Conservation (phyloP, 2,113 vertebrate species). For the Pica pica region DNA sequence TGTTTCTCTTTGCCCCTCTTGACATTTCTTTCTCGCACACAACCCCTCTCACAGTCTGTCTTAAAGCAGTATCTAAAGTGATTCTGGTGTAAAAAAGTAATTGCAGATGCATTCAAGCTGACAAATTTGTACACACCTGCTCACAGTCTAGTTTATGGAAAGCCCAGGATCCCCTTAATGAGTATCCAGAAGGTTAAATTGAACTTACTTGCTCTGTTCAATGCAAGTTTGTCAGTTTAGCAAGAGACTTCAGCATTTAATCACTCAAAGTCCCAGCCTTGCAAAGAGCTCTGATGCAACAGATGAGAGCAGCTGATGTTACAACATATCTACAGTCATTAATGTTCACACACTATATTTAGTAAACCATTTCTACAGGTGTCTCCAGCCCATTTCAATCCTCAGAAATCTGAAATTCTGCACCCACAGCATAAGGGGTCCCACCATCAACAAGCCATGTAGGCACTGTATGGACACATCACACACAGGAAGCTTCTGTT, state of each 20-base stretch:
- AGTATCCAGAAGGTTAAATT: not conserved
- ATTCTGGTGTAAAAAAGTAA: not conserved
- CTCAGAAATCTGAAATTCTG: not conserved
- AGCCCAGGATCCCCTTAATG: not conserved
- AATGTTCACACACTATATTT: not conserved
- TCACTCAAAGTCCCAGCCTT: not conserved
- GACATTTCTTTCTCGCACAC: constrained; percentile 46
- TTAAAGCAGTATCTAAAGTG: not conserved
- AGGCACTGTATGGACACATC: not conserved
- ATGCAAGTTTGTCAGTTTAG: not conserved
- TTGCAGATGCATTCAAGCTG: not conserved
- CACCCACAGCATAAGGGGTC: not conserved
- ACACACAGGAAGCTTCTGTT: constrained; percentile 29
- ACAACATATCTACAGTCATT: not conserved
- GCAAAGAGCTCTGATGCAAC: not conserved
- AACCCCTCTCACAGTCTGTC: not conserved
- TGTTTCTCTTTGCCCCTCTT: constrained; percentile 61
- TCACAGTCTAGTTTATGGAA: not conserved
- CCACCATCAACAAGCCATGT: not conserved
- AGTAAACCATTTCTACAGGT: not conserved
- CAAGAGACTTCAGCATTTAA: not conserved
- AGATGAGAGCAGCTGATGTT: not conserved
- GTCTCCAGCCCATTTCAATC: not conserved
- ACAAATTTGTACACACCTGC: not conserved
- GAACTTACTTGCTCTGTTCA: not conserved